These are phyloP conservation scores for Odocoileus hemionus DNA, from an alignment of 2,113 vertebrate genomes.

Conservation along the genomic window DNA sequence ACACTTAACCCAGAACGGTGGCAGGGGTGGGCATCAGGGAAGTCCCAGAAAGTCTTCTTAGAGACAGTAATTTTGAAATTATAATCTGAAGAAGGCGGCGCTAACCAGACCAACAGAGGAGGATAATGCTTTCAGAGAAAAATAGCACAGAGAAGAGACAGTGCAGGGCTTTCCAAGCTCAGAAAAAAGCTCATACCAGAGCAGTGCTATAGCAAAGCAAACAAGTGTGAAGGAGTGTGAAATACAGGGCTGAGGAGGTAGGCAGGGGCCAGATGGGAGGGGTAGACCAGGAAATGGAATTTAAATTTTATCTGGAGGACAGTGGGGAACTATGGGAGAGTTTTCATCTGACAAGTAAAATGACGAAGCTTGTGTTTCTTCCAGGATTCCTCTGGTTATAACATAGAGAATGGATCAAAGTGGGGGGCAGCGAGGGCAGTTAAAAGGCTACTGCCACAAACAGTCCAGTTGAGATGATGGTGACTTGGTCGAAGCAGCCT, in stretches of 20 bases:
- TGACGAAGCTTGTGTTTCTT: not conserved
- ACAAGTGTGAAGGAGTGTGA: not conserved
- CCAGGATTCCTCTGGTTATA: not conserved
- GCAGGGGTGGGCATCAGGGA: not conserved
- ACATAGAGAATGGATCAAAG: not conserved
- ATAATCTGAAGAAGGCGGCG: not conserved
- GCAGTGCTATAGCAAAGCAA: not conserved
- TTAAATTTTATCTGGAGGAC: not conserved
- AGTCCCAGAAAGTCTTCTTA: not conserved
- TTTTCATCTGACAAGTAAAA: not conserved
- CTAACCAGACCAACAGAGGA: not conserved
- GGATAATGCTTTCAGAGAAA: not conserved
- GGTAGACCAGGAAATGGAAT: not conserved
- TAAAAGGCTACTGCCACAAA: not conserved
- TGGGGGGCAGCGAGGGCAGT: not conserved
- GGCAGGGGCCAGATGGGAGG: not conserved
- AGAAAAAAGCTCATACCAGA: not conserved
- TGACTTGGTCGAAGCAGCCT: not conserved
- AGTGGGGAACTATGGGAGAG: not conserved
- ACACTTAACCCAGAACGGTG: not conserved
- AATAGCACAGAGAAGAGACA: not conserved
- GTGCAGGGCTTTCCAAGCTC: not conserved
- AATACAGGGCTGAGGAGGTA: not conserved
- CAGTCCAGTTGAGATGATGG: not conserved
- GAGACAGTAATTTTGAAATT: not conserved